Conservation (phyloP, 1,140 invertebrate species). For the Drepana arcuata region DNA sequence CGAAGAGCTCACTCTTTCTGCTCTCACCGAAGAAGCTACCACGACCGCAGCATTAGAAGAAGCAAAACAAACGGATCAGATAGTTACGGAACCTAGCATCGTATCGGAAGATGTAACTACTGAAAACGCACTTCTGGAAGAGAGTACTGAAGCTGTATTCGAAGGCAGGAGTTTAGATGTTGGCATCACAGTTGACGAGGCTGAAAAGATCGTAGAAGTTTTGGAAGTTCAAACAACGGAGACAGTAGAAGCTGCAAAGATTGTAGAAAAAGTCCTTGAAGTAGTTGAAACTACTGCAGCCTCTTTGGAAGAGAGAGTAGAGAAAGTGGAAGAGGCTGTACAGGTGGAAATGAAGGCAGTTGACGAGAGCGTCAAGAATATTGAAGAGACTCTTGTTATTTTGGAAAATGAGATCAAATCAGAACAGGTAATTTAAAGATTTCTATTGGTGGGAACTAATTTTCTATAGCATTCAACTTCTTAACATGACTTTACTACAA, state of each 20-base stretch:
- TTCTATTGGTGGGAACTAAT: neutral
- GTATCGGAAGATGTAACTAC: too few relatives aligned
- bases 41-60: too few relatives aligned
- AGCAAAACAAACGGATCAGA: too few relatives aligned
- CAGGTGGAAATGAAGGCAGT: conserved; percentile 11
- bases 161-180: too few relatives aligned
- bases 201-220: neutral
- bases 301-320: conserved; percentile 6
- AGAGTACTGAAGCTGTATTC: too few relatives aligned
- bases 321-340: conserved; percentile 8
- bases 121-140: too few relatives aligned
- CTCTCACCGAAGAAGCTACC: too few relatives aligned
- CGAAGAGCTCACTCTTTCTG: too few relatives aligned
- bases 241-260: neutral
- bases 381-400: conserved; percentile 28
- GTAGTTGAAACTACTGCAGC: too few relatives aligned
- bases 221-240: neutral
- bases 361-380: conserved; percentile 22
- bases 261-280: too few relatives aligned
- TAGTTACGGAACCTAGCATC: too few relatives aligned
- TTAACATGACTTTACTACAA: neutral
- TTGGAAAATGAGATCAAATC: conserved; percentile 32
- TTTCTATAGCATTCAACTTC: neutral
- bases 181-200: too few relatives aligned
- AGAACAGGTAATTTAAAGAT: conserved; percentile 20